Conservation (phyloP, 2,888 invertebrate genomes). For the Tridacna crocea region DNA sequence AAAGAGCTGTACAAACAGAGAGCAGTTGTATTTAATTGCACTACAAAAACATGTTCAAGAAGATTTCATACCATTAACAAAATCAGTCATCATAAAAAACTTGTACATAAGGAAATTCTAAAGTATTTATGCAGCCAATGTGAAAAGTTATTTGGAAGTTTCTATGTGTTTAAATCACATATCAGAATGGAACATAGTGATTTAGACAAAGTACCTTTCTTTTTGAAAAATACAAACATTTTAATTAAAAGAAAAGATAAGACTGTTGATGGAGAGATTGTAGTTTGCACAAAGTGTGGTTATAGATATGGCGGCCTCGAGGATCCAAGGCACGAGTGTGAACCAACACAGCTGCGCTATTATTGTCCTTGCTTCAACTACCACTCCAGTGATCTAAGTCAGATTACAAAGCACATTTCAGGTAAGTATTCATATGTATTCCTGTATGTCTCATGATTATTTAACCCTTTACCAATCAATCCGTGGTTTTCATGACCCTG, state of each 20-base stretch:
- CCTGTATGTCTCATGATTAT: no score
- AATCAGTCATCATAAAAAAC: constrained; percentile 2
- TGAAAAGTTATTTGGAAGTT: constrained; percentile 17
- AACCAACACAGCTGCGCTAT: constrained; percentile 13
- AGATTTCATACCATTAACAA: background rate
- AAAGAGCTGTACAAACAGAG: background rate
- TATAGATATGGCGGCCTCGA: background rate
- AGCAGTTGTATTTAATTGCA: background rate
- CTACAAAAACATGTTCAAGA: constrained; percentile 1
- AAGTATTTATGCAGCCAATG: constrained; percentile 15
- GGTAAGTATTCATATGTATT: background rate
- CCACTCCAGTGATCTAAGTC: background rate
- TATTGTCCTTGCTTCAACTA: constrained; percentile 38
- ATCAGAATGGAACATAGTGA: constrained; percentile 30
- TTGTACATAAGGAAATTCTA: constrained; percentile 23
- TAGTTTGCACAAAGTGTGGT: constrained; percentile 27
- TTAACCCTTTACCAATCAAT: no score
- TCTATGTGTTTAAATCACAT: constrained; percentile 21
- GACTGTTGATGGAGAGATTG: background rate
- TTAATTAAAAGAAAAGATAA: background rate
- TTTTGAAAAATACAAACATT: constrained; percentile 7
- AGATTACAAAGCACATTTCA: constrained; percentile 22
- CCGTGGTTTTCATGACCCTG: no score
- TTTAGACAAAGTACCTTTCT: background rate
- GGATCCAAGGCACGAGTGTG: constrained; percentile 22